Percentiles rank a stretch among this genome's conserved stretches.
phyloP scores from a whole-genome alignment of 2,888 invertebrate species.

The Scaptodrosophila latifasciaeformis region DNA sequence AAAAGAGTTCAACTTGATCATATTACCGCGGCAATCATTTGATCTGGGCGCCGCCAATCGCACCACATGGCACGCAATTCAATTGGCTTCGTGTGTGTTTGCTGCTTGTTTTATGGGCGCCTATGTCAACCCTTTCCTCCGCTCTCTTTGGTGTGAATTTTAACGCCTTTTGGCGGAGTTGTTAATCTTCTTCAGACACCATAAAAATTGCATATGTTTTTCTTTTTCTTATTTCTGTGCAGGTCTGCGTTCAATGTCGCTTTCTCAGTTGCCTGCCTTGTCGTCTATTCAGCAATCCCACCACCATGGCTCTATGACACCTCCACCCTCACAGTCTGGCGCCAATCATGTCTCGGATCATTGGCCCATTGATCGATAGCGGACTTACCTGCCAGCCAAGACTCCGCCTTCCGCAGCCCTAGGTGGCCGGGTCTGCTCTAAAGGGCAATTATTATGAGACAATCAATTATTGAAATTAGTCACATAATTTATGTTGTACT shows the following conservation, averaged over 20 bases:
- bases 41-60: slow-evolving; percentile 21
- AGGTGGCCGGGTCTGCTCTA: slow-evolving; percentile 25
- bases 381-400: slow-evolving; percentile 68
- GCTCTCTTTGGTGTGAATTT: slow-evolving; percentile 48
- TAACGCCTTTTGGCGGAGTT: slow-evolving; percentile 31
- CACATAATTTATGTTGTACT: neutral
- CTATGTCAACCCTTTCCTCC: slow-evolving; percentile 4
- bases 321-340: slow-evolving; percentile 61
- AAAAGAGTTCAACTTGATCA: slow-evolving; percentile 4
- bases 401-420: slow-evolving; percentile 65
- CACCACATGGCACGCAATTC: slow-evolving; percentile 35
- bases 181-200: slow-evolving; percentile 12
- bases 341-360: slow-evolving; percentile 46
- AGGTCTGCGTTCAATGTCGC: slow-evolving; percentile 72
- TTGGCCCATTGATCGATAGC: slow-evolving; percentile 71
- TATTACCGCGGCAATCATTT: slow-evolving; percentile 7
- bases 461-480: slow-evolving; percentile 68
- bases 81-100: slow-evolving; percentile 7
- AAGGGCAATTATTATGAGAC: slow-evolving; percentile 63
- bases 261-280: slow-evolving; percentile 62
- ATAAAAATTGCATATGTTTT: slow-evolving; percentile 30
- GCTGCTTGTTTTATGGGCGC: slow-evolving; percentile 3
- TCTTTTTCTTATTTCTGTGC: slow-evolving; percentile 10
- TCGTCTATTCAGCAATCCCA: slow-evolving; percentile 47
- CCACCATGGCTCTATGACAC: slow-evolving; percentile 55